Base-by-base conservation (phyloP, 2,888 invertebrate genomes). In the Perithous albicinctus region DNA sequence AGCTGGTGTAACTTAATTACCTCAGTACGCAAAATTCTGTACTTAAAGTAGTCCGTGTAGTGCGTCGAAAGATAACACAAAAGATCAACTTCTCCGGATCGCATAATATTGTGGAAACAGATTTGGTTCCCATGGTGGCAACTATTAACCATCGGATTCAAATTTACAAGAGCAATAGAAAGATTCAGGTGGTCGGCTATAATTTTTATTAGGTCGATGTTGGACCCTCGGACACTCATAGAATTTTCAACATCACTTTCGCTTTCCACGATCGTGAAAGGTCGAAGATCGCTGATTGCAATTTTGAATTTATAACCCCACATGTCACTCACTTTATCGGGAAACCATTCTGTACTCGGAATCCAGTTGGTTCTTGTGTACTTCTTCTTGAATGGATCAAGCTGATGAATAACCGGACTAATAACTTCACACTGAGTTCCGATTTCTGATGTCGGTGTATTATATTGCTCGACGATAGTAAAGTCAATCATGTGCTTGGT, bases 341-440 rank as follows among this genome's bases (percentile, higher is more conserved):
- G 86, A 41, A 86, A 87, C 61, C 82, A 78, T 12, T 64, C n/a
- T 5, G 18, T 51, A 5, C 10, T 18, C 12, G 35, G 10, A 1
- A 80, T 74, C 69, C 83, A 82, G 0, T 56, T 41, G 6, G 29
- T 43, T 2, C 56, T 75, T 1, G 59, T 70, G 41, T 77, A 82
- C 43, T 35, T 6, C 4, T 75, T 73, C 3, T 32, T 76, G 38
- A 87, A 87, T 0, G 85, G 86, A 82, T 87, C 84, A n/a, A 81
- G 84, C 2, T 63, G 66, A 72, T 86, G 85, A 23, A 86, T 41
- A 8, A 79, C 64, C 12, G 77, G 73, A 29, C 1, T 12, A 7
- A 6, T 1, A 7, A 43, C 6, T 6, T 48, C 35, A 18, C 56
- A 6, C 1, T 48, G n/a, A 6, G 20, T 75, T 3, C 10, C 18